Percentiles rank a stretch among this genome's conserved stretches.
phyloP scores from a whole-genome alignment of 2,888 invertebrate species.

The Apotomis capreana region DNA sequence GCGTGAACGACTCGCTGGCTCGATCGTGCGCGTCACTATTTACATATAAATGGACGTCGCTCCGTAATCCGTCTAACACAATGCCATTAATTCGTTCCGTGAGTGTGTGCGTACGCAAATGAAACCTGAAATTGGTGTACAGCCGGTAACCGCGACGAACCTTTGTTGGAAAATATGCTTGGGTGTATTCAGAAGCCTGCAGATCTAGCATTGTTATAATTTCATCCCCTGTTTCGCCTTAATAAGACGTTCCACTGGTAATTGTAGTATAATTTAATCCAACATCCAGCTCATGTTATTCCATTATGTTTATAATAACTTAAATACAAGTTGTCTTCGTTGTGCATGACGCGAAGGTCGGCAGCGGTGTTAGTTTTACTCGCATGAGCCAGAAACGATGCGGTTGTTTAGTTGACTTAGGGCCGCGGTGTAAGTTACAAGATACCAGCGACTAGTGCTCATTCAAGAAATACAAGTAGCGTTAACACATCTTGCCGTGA shows the following conservation, averaged over 20 bases:
- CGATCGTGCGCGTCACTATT: constrained; percentile 77
- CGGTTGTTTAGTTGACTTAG: constrained; percentile 69
- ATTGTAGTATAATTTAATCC: constrained; percentile 18
- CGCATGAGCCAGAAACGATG: constrained; percentile 54
- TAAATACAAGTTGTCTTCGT: constrained; percentile 33
- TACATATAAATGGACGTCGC: constrained; percentile 81
- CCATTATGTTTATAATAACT: constrained; percentile 27
- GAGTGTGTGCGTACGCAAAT: constrained; percentile 70
- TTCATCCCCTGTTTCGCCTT: constrained; percentile 8
- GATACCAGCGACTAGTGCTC: constrained; percentile 3
- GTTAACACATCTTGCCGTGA: no score
- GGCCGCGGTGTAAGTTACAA: constrained; percentile 3
- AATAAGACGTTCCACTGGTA: not conserved
- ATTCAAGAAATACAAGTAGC: not conserved
- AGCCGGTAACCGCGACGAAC: constrained; percentile 42
- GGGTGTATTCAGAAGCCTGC: constrained; percentile 7
- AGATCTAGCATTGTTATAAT: constrained; percentile 25
- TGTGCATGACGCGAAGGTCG: constrained; percentile 30
- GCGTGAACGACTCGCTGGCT: constrained; percentile 65
- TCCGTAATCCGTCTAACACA: constrained; percentile 80
- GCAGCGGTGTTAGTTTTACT: constrained; percentile 52
- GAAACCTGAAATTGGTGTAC: constrained; percentile 64
- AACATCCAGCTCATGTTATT: constrained; percentile 19
- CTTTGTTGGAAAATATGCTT: constrained; percentile 32
- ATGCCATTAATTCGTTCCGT: constrained; percentile 78